Evolutionary conservation across 30 jellyfish, hydroid and myxozoan species (phyloP).

Genomic region (Morbakka virulenta): DNA sequence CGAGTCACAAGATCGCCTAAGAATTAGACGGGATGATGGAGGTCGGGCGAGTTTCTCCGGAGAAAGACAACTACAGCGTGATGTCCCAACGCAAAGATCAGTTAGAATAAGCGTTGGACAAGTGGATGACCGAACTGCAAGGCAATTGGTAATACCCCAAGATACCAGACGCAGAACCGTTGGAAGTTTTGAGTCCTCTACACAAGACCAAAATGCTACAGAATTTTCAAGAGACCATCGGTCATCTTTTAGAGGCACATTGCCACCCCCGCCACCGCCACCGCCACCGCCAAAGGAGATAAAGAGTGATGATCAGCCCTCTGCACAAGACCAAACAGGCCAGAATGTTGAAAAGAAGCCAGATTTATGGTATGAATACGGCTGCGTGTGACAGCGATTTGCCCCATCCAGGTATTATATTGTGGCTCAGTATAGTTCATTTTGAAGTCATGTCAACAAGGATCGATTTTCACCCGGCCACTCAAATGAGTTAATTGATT

Average conservation of each 20-base stretch:
- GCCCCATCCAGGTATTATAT: too few species aligned
- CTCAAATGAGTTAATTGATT: too few species aligned
- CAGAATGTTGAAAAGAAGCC: neutral
- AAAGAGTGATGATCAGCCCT: neutral
- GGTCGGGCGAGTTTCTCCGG: neutral
- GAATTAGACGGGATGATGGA: neutral
- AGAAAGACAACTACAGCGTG: neutral
- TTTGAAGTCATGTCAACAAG: too few species aligned
- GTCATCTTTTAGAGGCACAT: neutral
- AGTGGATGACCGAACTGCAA: neutral
- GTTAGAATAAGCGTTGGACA: neutral
- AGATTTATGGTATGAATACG: neutral
- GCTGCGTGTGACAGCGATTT: neutral
- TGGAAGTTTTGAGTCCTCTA: neutral
- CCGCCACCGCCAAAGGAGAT: neutral
- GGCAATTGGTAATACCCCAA: neutral
- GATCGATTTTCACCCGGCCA: too few species aligned
- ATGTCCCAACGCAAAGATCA: neutral
- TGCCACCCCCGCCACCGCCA: neutral
- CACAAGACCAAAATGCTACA: neutral
- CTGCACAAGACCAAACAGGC: neutral
- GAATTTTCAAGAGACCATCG: neutral
- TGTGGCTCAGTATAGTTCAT: too few species aligned
- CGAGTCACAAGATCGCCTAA: neutral
- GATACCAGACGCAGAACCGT: neutral